Percentiles rank a stretch among this genome's conserved stretches.
Evolutionary conservation across 2,888 invertebrate genomes (phyloP).

Genomic region (Hydrotaea cyrtoneurina): DNA sequence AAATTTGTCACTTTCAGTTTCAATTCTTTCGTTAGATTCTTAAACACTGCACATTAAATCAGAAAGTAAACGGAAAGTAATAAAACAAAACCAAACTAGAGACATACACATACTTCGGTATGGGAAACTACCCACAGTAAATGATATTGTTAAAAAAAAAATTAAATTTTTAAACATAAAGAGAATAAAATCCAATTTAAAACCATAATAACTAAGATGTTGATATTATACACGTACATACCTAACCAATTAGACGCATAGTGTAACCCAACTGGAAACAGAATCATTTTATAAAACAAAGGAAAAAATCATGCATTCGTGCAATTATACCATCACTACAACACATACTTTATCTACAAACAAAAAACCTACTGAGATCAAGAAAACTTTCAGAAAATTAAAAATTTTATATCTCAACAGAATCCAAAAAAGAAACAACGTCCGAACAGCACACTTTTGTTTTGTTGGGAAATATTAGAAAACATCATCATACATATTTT

Average conservation of each 20-base stretch:
- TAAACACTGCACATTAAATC: neutral
- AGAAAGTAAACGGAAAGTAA: neutral
- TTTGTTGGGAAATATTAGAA: no score
- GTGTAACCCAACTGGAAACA: neutral
- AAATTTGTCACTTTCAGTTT: neutral
- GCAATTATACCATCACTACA: no score
- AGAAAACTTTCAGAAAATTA: no score
- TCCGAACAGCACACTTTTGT: no score
- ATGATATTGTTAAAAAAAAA: conserved; percentile 63
- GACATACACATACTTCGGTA: neutral
- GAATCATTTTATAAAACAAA: neutral
- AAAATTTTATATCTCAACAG: no score
- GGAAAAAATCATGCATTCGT: no score
- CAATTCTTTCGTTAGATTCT: neutral
- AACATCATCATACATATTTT: no score
- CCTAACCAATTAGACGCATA: conserved; percentile 18
- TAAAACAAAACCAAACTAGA: neutral
- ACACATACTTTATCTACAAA: no score
- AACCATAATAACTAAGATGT: conserved; percentile 50
- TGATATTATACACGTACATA: conserved; percentile 59
- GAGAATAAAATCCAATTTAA: conserved; percentile 6
- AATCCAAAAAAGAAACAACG: no score
- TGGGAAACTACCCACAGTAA: conserved; percentile 68
- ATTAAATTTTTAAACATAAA: neutral
- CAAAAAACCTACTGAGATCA: no score